These are phyloP conservation scores for Ormyrus thymus DNA, from an alignment of 2,888 invertebrate genomes.

Conservation along the genomic window DNA sequence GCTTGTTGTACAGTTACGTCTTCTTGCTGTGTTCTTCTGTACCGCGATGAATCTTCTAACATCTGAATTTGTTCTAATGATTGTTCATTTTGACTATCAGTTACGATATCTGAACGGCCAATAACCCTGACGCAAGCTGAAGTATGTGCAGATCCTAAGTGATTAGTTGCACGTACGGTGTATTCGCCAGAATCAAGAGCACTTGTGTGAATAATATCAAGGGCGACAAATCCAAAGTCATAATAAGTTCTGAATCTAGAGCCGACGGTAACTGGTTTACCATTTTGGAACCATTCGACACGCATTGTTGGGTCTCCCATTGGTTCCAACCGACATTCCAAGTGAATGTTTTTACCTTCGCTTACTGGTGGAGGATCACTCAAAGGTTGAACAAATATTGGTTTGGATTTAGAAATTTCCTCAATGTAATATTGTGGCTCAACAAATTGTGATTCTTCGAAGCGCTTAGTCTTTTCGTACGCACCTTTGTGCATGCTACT, in stretches of 20 bases:
- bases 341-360: conserved; percentile 92
- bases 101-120: conserved; percentile 87
- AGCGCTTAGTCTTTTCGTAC: conserved; percentile 89
- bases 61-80: conserved; percentile 94
- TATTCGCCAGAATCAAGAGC: conserved; percentile 97
- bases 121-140: conserved; percentile 89
- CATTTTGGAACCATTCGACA: conserved; percentile 97
- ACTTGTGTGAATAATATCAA: conserved; percentile 95
- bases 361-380: conserved; percentile 89
- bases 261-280: conserved; percentile 89
- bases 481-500: conserved; percentile 92
- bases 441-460: conserved; percentile 90
- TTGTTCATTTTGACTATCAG: conserved; percentile 94
- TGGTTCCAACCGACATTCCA: conserved; percentile 94
- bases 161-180: conserved; percentile 94
- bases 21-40: conserved; percentile 84
- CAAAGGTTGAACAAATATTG: conserved; percentile 93
- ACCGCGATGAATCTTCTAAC: conserved; percentile 85
- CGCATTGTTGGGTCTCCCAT: conserved; percentile 97
- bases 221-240: conserved; percentile 97
- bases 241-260: conserved; percentile 96
- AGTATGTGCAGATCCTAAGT: conserved; percentile 93
- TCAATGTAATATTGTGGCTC: conserved; percentile 93
- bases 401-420: conserved; percentile 94
- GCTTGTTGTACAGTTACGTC: conserved; percentile 90